Percentiles rank a stretch among this genome's conserved stretches.
phyloP scores from a whole-genome alignment of 2,113 vertebrate genomes.

The Trematocara variabile region DNA sequence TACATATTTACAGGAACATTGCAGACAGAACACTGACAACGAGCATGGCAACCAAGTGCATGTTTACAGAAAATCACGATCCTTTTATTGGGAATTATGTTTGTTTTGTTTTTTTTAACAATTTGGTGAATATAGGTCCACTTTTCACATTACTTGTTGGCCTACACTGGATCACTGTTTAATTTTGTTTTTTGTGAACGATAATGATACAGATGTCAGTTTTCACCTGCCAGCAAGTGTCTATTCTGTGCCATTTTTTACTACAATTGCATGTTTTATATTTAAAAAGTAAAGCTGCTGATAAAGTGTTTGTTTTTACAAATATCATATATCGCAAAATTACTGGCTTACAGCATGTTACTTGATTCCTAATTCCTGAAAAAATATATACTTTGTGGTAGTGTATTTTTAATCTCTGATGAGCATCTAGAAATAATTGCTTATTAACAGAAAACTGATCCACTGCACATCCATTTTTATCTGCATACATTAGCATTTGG shows the following conservation, averaged over 20 bases:
- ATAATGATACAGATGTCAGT: neutral
- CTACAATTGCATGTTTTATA: neutral
- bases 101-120: neutral
- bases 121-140: neutral
- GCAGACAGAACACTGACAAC: neutral
- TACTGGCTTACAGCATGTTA: neutral
- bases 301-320: neutral
- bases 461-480: neutral
- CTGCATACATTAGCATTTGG: neutral
- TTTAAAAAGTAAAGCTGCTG: neutral
- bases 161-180: neutral
- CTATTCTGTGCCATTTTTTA: neutral
- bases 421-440: neutral
- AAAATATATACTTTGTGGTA: neutral
- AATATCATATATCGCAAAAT: neutral
- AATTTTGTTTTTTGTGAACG: neutral
- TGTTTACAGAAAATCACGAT: neutral
- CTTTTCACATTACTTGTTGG: neutral
- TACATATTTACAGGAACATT: neutral
- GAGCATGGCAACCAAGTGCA: neutral
- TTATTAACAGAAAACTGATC: neutral
- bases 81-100: neutral
- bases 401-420: neutral
- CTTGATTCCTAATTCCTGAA: neutral
- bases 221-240: neutral